phyloP scores from a whole-genome alignment of 2,797 vertebrate species.

The Eupleurogrammus muticus region DNA sequence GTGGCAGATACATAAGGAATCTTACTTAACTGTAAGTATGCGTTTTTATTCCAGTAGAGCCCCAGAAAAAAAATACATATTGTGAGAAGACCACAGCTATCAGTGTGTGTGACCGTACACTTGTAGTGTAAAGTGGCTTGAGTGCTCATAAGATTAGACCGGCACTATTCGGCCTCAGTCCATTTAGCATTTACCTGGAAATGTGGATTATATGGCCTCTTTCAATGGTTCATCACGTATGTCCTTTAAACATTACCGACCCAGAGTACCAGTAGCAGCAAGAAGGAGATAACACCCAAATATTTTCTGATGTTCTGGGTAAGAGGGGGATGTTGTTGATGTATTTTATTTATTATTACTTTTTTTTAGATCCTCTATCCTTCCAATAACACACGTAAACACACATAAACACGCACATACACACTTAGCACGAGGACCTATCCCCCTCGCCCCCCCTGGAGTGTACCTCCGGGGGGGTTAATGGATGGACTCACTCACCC shows the following conservation, averaged over 20 bases:
- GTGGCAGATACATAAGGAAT: no score
- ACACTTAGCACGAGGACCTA: conserved; percentile 46
- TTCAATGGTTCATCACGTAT: conserved; percentile 1
- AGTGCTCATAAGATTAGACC: no score
- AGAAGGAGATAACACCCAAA: background rate
- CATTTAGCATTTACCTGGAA: no score
- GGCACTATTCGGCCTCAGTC: no score
- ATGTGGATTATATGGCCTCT: background rate
- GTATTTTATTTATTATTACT: no score
- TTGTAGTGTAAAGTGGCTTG: no score
- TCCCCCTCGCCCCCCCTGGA: conserved; percentile 45
- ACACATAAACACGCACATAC: conserved; percentile 33
- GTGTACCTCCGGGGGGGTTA: conserved; percentile 69
- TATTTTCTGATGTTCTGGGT: conserved; percentile 25
- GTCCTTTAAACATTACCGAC: background rate
- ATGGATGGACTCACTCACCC: conserved; percentile 76
- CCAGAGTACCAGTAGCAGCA: background rate
- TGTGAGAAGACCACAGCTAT: no score
- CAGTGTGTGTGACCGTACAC: no score
- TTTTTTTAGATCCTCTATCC: conserved; percentile 39
- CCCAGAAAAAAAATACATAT: no score
- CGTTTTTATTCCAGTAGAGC: no score
- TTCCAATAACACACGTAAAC: conserved; percentile 47
- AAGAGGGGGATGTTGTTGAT: conserved; percentile 17
- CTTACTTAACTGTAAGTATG: no score